Conservation (phyloP, 2,113 vertebrate genomes). For the cattle (Bos taurus) region DNA sequence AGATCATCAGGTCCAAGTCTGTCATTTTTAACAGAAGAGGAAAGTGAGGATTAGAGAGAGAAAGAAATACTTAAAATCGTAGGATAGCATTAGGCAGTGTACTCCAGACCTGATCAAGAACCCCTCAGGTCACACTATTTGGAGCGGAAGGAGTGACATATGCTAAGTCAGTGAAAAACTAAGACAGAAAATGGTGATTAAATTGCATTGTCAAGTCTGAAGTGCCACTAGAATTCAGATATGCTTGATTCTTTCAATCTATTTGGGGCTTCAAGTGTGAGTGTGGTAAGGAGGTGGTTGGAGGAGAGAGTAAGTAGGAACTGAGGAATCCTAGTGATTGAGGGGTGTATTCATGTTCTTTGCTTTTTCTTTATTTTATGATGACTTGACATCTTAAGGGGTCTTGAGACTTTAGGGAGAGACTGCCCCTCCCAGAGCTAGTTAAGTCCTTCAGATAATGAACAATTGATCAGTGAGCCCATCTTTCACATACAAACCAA, state of each 20-base stretch:
- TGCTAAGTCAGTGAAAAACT: not conserved
- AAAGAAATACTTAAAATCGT: not conserved
- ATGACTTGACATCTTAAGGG: not conserved
- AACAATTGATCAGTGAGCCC: not conserved
- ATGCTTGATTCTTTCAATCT: not conserved
- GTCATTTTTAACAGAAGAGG: not conserved
- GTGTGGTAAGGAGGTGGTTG: not conserved
- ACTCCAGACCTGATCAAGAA: not conserved
- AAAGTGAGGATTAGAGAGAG: not conserved
- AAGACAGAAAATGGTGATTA: not conserved
- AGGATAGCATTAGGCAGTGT: not conserved
- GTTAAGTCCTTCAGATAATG: not conserved
- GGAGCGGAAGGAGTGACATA: not conserved
- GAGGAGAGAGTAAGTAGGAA: not conserved
- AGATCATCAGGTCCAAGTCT: not conserved
- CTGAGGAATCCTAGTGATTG: not conserved
- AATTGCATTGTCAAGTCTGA: not conserved
- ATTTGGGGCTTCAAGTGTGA: not conserved
- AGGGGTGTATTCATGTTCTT: not conserved
- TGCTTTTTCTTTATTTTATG: not conserved
- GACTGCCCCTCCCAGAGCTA: not conserved
- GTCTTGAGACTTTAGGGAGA: not conserved
- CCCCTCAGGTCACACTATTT: not conserved
- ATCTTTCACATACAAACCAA: not conserved
- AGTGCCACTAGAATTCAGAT: not conserved